Conservation (phyloP, 2,797 vertebrate species). For the Phalloptychus januarius region DNA sequence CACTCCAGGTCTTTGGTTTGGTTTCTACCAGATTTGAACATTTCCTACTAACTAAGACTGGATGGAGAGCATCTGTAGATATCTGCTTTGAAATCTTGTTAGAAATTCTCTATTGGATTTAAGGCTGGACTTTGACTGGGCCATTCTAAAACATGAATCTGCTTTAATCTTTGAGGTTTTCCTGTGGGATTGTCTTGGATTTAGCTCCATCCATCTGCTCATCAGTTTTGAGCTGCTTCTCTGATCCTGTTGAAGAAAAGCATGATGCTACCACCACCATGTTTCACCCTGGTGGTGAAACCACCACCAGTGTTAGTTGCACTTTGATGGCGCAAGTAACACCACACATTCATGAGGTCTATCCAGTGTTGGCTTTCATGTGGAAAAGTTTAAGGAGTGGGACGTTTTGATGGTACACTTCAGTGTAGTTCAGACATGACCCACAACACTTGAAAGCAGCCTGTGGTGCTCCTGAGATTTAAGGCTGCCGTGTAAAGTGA, state of each 20-base stretch:
- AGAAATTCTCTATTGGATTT: no score
- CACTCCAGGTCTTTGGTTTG: background rate
- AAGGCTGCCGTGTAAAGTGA: constrained; percentile 11
- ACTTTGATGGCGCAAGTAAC: no score
- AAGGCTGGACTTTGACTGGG: no score
- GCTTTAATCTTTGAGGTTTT: background rate
- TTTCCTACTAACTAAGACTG: background rate
- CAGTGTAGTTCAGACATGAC: background rate
- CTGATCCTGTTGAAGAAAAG: background rate
- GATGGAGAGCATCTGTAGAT: background rate
- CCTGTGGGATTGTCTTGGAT: background rate
- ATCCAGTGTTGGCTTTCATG: background rate
- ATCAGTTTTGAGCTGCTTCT: background rate
- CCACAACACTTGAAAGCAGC: constrained; percentile 6
- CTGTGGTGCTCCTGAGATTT: constrained; percentile 1
- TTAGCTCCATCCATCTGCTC: background rate
- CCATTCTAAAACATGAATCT: no score
- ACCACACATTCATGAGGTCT: background rate
- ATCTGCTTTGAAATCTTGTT: no score
- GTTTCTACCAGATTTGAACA: background rate
- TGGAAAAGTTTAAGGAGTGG: background rate
- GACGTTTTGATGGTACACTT: background rate
- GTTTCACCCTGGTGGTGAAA: background rate
- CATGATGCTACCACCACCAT: background rate
- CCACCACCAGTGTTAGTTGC: no score